These are phyloP conservation scores for Fulica atra DNA, from an alignment of 2,113 vertebrate genomes.

Conservation along the genomic window DNA sequence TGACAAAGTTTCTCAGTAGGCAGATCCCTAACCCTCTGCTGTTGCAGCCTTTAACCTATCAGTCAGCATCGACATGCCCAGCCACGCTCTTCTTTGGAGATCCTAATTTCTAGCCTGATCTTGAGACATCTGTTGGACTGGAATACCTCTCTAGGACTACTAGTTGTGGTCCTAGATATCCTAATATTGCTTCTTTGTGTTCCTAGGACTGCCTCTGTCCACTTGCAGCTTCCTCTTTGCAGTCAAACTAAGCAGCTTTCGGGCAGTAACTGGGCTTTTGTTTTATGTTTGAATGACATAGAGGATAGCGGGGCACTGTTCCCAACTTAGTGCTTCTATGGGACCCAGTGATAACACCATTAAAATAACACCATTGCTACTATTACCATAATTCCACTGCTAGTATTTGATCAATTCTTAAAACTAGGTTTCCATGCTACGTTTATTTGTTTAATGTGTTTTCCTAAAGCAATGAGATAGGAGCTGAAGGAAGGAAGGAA, in stretches of 20 bases:
- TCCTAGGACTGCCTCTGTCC: not conserved
- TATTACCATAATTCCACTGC: not conserved
- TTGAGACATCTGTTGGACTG: not conserved
- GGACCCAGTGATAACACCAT: not conserved
- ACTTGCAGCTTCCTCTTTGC: not conserved
- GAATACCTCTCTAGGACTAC: not conserved
- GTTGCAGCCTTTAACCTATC: not conserved
- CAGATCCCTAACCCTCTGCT: not conserved
- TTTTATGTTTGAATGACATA: not conserved
- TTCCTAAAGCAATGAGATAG: not conserved
- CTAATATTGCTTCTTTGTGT: not conserved
- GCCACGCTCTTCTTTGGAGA: not conserved
- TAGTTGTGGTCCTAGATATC: not conserved
- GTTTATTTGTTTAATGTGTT: not conserved
- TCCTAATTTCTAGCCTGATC: not conserved
- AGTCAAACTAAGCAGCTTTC: not conserved
- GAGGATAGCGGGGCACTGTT: not conserved
- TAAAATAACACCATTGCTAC: not conserved
- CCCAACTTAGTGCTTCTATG: not conserved
- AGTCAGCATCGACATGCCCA: not conserved
- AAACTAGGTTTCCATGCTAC: not conserved
- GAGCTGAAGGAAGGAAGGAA: fast-evolving
- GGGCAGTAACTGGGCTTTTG: not conserved
- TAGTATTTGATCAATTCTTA: not conserved
- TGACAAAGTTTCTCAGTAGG: not conserved